Percentiles rank a stretch among this genome's conserved stretches.
These are phyloP conservation scores for Arctocebus calabarensis DNA, from an alignment of 2,797 vertebrate species.

Conservation along the genomic window DNA sequence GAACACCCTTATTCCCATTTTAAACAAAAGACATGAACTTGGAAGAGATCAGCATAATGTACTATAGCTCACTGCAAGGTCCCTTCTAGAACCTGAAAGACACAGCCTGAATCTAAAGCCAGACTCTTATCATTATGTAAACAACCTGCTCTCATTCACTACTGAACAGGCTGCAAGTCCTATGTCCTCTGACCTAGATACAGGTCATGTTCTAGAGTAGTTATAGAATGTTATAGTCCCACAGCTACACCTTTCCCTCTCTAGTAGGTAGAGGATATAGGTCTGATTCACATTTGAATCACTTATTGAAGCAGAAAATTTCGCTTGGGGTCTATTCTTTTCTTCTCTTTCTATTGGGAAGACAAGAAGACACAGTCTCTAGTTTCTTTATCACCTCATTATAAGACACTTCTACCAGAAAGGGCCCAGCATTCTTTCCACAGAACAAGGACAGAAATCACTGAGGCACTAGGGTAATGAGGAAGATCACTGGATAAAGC, in stretches of 20 bases:
- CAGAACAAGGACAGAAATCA: constrained; percentile 1
- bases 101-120: neutral
- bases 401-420: neutral
- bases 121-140: neutral
- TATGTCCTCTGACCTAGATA: neutral
- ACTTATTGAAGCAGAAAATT: neutral
- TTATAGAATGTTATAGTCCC: neutral
- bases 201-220: neutral
- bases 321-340: constrained; percentile 6
- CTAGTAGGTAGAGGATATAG: neutral
- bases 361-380: neutral
- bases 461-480: neutral
- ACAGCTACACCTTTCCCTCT: neutral
- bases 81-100: neutral
- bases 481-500: neutral
- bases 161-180: neutral
- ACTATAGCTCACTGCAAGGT: neutral
- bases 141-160: neutral
- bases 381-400: neutral
- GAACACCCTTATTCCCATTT: neutral
- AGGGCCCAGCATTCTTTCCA: neutral
- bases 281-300: neutral
- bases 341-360: constrained; percentile 12
- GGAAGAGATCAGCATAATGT: neutral
- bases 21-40: constrained; percentile 28